Evolutionary conservation across 2,888 invertebrate genomes (phyloP), one percentile per base, ranked within the genome.

Genomic region (Lycaena phlaeas): DNA sequence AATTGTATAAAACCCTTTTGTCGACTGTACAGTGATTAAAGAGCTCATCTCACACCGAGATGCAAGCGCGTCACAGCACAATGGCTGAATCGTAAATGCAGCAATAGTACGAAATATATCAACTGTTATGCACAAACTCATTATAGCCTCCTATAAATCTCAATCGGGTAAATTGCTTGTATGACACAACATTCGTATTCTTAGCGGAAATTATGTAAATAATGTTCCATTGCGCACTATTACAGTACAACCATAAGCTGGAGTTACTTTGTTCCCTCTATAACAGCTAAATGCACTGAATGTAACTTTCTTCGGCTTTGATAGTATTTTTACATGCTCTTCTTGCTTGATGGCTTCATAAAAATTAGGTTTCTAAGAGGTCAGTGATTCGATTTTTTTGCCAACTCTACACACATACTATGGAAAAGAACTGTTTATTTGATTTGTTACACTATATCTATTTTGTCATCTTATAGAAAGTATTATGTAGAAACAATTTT

Each of bases 161-260:
- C 45, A 49, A 49, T 49, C 44, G 48, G 45, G 42, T 37, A 43
- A 44, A 48, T 44, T 46, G 38, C 41, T 17, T 38, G 40, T 25
- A 39, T 40, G 42, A 34, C 36, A 40, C 49, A 36, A 45, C 38
- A 30, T 39, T 17, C 39, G 30, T 39, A 26, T 30, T 39, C 39
- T 39, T 39, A 30, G 31, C 39, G 22, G 34, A 34, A 34, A 34
- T 34, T 34, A 18, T 34, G 34, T 34, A 34, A 34, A 34, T 34
- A 34, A 34, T 34, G 34, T 22, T 34, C 9, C 34, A 11, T 18
- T 22, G 22, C 12, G 10, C 31, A 12, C 14, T 22, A 12, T 18
- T 9, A 18, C 17, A 10, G 18, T 17, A 11, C 18, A 10, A 10
- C 15, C 34, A 14, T 34, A 29, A 14, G 22, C 22, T 9, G 22